Evolutionary conservation across 1,140 invertebrate genomes (phyloP), one percentile per base, ranked within the genome.

Genomic region (Hycleus phaleratus): DNA sequence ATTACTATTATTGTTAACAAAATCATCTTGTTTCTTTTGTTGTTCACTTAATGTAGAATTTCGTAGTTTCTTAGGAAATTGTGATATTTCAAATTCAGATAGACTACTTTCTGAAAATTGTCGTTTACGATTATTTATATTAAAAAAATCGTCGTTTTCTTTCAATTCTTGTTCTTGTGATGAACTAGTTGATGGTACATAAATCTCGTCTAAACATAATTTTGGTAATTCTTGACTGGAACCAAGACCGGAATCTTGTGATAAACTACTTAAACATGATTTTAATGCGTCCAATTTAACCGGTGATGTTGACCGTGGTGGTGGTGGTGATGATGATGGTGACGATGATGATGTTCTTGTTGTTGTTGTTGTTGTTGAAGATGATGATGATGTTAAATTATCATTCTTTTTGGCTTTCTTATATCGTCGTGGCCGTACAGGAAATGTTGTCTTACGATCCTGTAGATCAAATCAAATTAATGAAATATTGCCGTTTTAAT

Each of bases 391-490:
- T 12, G 24, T 24, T 18, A 38, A n/a, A 46, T 46, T 46, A 8
- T 18, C 40, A 18, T 61, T 38, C 50, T 44, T 48, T 18, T 60
- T 58, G n/a, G 50, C n/a, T 52, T 49, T 60, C 49, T 64, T 65
- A 24, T 59, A 62, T 18, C 60, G 73, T 62, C 75, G 79, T 56
- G 83, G 83, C 61, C 82, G 74, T 44, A 82, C 81, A 11, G 83
- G 82, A 71, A 82, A 83, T 68, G 80, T 80, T 65, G 75, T 81
- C 75, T 83, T 85, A 66, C 82, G 75, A 60, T 79, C 76, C 82
- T 85, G 73, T 47, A 24, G 48, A 63, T 48, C 58, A 68, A 65
- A 60, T 8, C 49, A 56, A 56, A 59, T 55, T 18, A 18, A 58
- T 58, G 45, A 55, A 55, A 47, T 44, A 47, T 7, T n/a, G 10